Base-by-base conservation (phyloP, 1,140 invertebrate species). In the Myzus persicae region DNA sequence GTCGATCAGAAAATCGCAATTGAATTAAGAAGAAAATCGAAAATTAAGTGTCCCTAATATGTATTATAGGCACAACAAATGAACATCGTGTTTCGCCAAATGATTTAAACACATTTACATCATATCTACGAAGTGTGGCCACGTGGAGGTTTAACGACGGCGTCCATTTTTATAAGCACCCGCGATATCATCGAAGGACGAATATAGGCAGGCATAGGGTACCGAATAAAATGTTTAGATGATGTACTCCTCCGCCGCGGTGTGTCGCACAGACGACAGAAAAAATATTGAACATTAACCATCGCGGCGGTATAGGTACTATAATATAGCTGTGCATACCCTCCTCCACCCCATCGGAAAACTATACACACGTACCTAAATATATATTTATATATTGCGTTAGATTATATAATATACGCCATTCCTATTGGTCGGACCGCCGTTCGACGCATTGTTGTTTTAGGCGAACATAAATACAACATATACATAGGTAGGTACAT, bases 341-440 rank as follows among this genome's bases (percentile, higher is more conserved):
- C n/a, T 6, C 36, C 24, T 24, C 38, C 51, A 38, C 36, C 36
- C 36, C 40, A 7, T 38, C 38, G 54, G 40, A 0, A 40, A 40
- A n/a, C 40, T 18, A 14, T 46, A 20, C 18, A 3, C 38, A 24
- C 24, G 36, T 22, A 82, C 81, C n/a, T 76, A n/a, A 26, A 51
- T 59, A 26, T 67, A 31, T 76, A 76, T 76, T 76, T 76, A 76
- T 76, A 76, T 76, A 76, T 76, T n/a, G n/a, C n/a, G 20, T 59
- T 67, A 67, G 7, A 54, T 76, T 4, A n/a, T 76, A 76, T n/a
- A 42, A 44, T n/a, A 31, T 44, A 36, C 85, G 31, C 85, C 31
- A 76, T 82, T 91, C 42, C n/a, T 36, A 91, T 91, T 91, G 90
- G 90, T 82, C 90, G 59, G 42, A 91, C 76, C 46, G 46, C n/a